Conservation (phyloP, 2,888 invertebrate species). For the Meghimatium bilineatum region DNA sequence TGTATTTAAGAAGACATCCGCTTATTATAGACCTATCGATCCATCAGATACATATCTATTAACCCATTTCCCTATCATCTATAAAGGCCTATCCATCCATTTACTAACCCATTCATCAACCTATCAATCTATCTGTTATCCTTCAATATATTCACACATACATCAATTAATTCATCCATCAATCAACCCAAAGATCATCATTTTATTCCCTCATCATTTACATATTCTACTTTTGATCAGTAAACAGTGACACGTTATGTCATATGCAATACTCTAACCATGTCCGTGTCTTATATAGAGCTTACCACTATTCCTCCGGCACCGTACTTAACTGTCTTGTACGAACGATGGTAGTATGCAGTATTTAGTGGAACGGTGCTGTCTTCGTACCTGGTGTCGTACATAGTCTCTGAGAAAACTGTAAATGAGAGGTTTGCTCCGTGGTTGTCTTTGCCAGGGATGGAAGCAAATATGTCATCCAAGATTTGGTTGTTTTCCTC, state of each 20-base stretch:
- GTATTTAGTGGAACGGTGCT: slow-evolving; percentile 54
- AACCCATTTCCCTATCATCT: too few species aligned
- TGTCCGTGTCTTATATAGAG: too few species aligned
- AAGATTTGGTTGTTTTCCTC: slow-evolving; percentile 18
- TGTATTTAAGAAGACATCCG: too few species aligned
- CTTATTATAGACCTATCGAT: too few species aligned
- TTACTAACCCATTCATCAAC: not conserved
- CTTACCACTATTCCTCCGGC: slow-evolving; percentile 20
- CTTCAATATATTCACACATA: too few species aligned
- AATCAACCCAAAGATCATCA: not conserved
- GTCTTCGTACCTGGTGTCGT: not conserved
- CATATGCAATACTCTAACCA: too few species aligned
- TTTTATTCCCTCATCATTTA: not conserved
- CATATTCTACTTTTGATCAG: not conserved
- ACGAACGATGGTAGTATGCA: slow-evolving; percentile 62
- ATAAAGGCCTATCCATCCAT: not conserved
- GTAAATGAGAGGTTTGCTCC: not conserved
- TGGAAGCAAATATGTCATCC: slow-evolving; percentile 38
- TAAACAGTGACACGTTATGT: too few species aligned
- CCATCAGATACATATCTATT: too few species aligned
- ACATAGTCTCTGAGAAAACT: slow-evolving; percentile 10
- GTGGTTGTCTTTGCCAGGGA: slow-evolving; percentile 42
- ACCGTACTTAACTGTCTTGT: slow-evolving; percentile 51
- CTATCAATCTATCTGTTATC: not conserved
- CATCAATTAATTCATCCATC: not conserved